Base-by-base conservation (phyloP, 2,113 vertebrate genomes). In the Pycnonotus jocosus region DNA sequence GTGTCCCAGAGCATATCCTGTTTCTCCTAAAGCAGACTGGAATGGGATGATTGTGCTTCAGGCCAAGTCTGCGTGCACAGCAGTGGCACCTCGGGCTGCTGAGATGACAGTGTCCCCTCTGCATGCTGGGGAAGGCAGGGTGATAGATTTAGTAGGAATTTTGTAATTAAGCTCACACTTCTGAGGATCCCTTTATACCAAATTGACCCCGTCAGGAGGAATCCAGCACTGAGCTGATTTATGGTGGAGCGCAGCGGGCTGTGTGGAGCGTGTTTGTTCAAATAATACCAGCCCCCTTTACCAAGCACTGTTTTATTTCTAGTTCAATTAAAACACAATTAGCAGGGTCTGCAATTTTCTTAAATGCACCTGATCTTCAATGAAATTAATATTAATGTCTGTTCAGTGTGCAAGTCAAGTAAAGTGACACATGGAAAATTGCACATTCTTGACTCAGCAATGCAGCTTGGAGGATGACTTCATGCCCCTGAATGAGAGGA, bases 201-300 rank as follows among this genome's bases (percentile, higher is more conserved):
- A 38, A 2, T 16, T 73, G 30, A 51, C 24, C 68, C 27, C 0
- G 0, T 25, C 0, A 1, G 85, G 42, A 38, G 62, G 58, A 61
- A 66, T 31, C 62, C 10, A 7, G 58, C 38, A 3, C 44, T 15
- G 28, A 79, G 12, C 28, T 87, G 78, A 71, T 76, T 79, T 50
- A 87, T 35, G 61, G 65, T 0, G 0, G 7, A 15, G 47, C 16
- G 9, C 61, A 38, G 22, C 0, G 0, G 42, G 38, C n/a, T 76
- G 35, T 5, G 22, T 20, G 72, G 27, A 50, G 33, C 0, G 0
- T 68, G 60, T 78, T 94, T 80, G 64, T 35, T 84, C 48, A 56
- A 40, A 44, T 6, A 84, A 44, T 11, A 38, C 5, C 72, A 76
- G 47, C 60, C 45, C n/a, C 56, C 31, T 85, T 51, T 30, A 79